Evolutionary conservation across 2,113 vertebrate species (phyloP), one percentile per base, ranked within the genome.

Genomic region (Ploceus nigricollis): DNA sequence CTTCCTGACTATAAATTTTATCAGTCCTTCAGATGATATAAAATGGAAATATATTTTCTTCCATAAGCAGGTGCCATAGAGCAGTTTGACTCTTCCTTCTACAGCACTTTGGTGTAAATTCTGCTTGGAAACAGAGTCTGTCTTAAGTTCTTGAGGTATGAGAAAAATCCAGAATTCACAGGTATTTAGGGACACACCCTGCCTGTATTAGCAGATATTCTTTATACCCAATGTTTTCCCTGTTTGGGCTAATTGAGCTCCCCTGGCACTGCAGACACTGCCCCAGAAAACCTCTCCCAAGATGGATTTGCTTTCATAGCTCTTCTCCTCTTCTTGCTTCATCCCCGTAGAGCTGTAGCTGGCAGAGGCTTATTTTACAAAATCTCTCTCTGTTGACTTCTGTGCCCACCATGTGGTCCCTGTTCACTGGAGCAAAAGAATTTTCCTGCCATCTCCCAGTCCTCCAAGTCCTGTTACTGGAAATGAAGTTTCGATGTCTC

Each of bases 401-500:
- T 17, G 44, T 56, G 58, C 51, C 88, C 95, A 83, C 89, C 42
- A 4, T 15, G 15, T 44, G 87, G 44, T 80, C 91, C 82, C 91
- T 87, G 79, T 19, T 94, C 81, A 53, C 76, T 82, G 72, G 33
- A 91, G 83, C 78, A 91, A 24, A 76, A 69, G 17, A 40, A 10
- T 78, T 92, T 89, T 81, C n/a, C 72, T 93, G 13, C 72, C 64
- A 42, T 51, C 22, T 80, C 82, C 91, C 76, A 65, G 75, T 80
- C 79, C 93, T 96, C 83, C 72, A 93, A 64, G 80, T 64, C 85
- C 93, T 89, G 72, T 92, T 94, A 94, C 70, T 93, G 82, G 85
- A 96, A 96, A 95, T 94, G 90, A 75, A 93, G 77, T 79, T 77
- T 84, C 1, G 1, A 70, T 84, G 79, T 95, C 76, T 89, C 50